Conservation (phyloP, 2,797 vertebrate genomes). For the Meda fulgida region DNA sequence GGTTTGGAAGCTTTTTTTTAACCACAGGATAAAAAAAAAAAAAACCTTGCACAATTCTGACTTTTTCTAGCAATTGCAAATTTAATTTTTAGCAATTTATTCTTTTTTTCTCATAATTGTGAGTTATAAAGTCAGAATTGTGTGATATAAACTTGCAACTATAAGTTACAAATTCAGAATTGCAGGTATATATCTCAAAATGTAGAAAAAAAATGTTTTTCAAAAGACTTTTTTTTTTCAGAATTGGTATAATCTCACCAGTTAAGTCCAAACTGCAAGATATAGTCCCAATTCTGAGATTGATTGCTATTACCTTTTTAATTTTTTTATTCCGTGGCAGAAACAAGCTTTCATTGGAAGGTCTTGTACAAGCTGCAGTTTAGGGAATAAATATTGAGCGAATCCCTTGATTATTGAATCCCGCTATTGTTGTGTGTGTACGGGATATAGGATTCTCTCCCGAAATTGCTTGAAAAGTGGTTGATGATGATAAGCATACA, state of each 20-base stretch:
- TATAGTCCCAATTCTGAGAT: background rate
- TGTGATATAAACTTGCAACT: accelerated
- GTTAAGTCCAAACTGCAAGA: background rate
- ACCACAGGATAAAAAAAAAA: background rate
- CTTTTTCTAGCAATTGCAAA: background rate
- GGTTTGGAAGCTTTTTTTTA: background rate
- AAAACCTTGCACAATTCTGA: background rate
- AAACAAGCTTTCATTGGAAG: background rate
- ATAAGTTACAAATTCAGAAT: no score
- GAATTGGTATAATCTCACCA: background rate
- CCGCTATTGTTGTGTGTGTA: background rate
- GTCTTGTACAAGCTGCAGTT: background rate
- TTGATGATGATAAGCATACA: background rate
- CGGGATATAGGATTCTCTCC: background rate
- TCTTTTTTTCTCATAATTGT: no score
- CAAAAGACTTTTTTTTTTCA: background rate
- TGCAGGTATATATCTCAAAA: no score
- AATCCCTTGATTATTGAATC: background rate
- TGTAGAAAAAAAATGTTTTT: no score
- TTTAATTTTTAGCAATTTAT: background rate
- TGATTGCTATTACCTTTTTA: background rate
- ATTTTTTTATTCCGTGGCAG: background rate
- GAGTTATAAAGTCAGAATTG: background rate
- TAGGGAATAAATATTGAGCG: background rate
- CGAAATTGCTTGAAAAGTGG: background rate